These are phyloP conservation scores for Coelinius sp. DNA, from an alignment of 2,888 invertebrate species.

Conservation along the genomic window DNA sequence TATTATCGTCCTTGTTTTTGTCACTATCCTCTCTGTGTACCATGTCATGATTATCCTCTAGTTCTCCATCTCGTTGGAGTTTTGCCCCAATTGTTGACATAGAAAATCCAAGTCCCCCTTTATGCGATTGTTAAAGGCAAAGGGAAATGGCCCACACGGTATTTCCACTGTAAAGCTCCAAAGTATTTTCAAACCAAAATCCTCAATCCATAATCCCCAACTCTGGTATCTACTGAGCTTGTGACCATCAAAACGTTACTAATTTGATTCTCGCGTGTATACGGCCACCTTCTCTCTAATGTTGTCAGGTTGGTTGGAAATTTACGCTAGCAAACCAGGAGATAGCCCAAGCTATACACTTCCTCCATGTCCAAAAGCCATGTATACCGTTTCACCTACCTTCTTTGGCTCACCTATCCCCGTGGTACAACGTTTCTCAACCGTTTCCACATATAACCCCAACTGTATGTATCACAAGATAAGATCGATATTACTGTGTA, in stretches of 20 bases:
- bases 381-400: slow-evolving; percentile 9
- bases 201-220: neutral
- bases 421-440: neutral
- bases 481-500: slow-evolving; percentile 26
- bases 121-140: neutral
- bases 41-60: neutral
- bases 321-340: slow-evolving; percentile 13
- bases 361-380: neutral
- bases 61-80: neutral
- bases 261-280: slow-evolving; percentile 60
- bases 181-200: neutral
- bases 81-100: neutral
- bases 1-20: neutral
- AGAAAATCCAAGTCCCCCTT: neutral
- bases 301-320: slow-evolving; percentile 30
- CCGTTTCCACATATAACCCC: slow-evolving; percentile 6
- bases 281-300: slow-evolving; percentile 27
- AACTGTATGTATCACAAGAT: neutral
- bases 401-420: slow-evolving; percentile 17
- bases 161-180: neutral
- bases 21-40: neutral
- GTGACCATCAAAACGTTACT: slow-evolving; percentile 57
- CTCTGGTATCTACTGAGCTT: neutral
- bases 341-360: slow-evolving; percentile 3
- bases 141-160: neutral